These are phyloP conservation scores for Deilephila elpenor DNA, from an alignment of 2,888 invertebrate genomes.

Conservation along the genomic window DNA sequence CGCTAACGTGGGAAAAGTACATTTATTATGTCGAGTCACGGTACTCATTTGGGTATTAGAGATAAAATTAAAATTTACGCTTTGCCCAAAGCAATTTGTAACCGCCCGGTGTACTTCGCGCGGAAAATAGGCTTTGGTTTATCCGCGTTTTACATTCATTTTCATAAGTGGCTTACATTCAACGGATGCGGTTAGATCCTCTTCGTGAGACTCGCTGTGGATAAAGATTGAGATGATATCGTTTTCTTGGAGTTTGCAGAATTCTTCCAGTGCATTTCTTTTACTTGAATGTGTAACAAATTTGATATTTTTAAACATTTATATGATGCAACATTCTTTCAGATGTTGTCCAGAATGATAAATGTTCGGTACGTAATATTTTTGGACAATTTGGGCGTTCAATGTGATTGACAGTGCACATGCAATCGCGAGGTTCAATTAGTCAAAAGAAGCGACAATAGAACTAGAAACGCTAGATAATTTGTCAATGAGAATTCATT, in stretches of 20 bases:
- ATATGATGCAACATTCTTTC: neutral
- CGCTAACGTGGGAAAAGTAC: slow-evolving; percentile 80
- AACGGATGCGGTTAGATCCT: slow-evolving; percentile 56
- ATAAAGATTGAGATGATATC: slow-evolving; percentile 38
- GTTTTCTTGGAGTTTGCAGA: slow-evolving; percentile 10
- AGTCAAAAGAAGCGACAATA: slow-evolving; percentile 70
- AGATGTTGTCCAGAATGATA: neutral
- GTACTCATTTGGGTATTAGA: slow-evolving; percentile 84
- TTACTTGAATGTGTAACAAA: slow-evolving; percentile 25
- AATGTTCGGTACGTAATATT: neutral
- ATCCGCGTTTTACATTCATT: slow-evolving; percentile 81
- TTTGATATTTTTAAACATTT: neutral
- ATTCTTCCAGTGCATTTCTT: slow-evolving; percentile 2
- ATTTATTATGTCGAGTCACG: slow-evolving; percentile 84
- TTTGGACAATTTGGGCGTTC: neutral
- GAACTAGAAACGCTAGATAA: slow-evolving; percentile 77
- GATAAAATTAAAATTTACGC: slow-evolving; percentile 85
- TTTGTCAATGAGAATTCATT: slow-evolving; percentile 84
- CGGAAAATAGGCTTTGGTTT: slow-evolving; percentile 84
- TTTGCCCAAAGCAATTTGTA: slow-evolving; percentile 85
- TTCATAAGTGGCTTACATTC: slow-evolving; percentile 81
- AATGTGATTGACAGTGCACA: neutral
- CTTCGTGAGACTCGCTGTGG: slow-evolving; percentile 41
- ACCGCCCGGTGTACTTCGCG: slow-evolving; percentile 81
- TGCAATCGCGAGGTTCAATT: slow-evolving; percentile 50